A percentile compares a stretch with the other conserved stretches of the same genome.
Evolutionary conservation across 2,888 invertebrate species (phyloP).

Genomic region (Drosophila aldrichi): DNA sequence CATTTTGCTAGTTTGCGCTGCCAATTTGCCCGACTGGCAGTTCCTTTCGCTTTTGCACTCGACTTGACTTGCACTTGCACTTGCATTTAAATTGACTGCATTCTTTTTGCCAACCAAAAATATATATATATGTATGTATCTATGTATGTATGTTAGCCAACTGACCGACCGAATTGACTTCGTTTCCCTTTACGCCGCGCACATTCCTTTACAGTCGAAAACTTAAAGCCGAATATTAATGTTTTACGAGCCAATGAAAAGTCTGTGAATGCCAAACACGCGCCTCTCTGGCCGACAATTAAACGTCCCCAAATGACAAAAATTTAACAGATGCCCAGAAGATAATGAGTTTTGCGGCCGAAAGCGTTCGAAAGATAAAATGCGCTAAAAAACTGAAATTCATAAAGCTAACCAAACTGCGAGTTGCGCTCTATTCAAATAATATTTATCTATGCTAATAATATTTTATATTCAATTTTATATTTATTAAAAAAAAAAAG

Average conservation of each 20-base stretch:
- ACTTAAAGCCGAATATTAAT: conserved; percentile 37
- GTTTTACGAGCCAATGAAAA: conserved; percentile 26
- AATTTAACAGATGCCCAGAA: conserved; percentile 41
- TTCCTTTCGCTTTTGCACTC: conserved; percentile 49
- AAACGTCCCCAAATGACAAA: conserved; percentile 38
- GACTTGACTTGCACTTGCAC: conserved; percentile 54
- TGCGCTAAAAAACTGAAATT: neutral
- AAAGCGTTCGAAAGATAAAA: neutral
- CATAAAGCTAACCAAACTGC: neutral
- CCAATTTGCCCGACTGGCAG: conserved; percentile 70
- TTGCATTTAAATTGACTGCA: conserved; percentile 73
- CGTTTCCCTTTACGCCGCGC: conserved; percentile 46
- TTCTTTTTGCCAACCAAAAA: conserved; percentile 31
- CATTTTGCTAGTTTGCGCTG: conserved; percentile 73
- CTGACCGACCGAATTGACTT: conserved; percentile 38
- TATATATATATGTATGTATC: conserved; percentile 2
- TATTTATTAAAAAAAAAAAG: too few relatives aligned
- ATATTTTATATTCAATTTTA: too few relatives aligned
- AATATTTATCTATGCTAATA: too few relatives aligned
- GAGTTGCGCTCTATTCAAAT: conserved; percentile 2
- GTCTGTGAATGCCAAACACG: conserved; percentile 49
- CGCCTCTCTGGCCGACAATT: conserved; percentile 52
- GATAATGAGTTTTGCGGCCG: conserved; percentile 13
- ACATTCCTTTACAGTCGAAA: conserved; percentile 21
- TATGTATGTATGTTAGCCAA: conserved; percentile 2